Evolutionary conservation across 2,797 vertebrate species (phyloP).

Genomic region (Sebastes cheni): DNA sequence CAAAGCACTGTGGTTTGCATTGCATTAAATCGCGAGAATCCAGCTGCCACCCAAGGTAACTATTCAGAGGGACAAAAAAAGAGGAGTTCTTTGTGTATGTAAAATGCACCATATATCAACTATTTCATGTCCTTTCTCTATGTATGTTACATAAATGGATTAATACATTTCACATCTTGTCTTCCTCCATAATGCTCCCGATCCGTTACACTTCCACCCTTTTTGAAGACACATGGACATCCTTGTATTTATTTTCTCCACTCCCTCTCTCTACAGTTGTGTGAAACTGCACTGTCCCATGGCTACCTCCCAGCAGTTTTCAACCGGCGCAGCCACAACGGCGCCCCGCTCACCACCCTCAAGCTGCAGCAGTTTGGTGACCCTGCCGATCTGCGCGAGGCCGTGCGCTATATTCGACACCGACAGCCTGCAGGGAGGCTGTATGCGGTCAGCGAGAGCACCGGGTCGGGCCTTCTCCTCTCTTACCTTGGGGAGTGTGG

Average conservation of each 20-base stretch:
- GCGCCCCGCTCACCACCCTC: constrained; percentile 82
- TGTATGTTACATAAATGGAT: neutral
- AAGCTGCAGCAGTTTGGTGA: constrained; percentile 88
- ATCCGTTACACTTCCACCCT: neutral
- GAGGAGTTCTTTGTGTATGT: neutral
- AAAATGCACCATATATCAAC: neutral
- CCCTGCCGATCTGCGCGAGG: constrained; percentile 85
- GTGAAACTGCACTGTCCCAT: constrained; percentile 81
- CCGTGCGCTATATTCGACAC: constrained; percentile 85
- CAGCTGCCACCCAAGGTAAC: neutral
- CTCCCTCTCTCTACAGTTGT: constrained; percentile 74
- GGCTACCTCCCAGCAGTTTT: constrained; percentile 88
- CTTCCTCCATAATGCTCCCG: neutral
- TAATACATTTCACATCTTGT: neutral
- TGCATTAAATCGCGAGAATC: neutral
- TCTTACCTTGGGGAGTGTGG: constrained; percentile 90
- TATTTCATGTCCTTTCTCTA: neutral
- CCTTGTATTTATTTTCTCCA: neutral
- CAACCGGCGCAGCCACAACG: constrained; percentile 87
- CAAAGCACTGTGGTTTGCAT: neutral
- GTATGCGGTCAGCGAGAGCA: constrained; percentile 87
- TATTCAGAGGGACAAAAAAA: neutral
- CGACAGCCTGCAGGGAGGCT: constrained; percentile 82
- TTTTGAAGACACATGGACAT: neutral
- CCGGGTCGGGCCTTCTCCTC: constrained; percentile 85